Evolutionary conservation across 2,113 vertebrate species (phyloP).

Genomic region (Tursiops truncatus): DNA sequence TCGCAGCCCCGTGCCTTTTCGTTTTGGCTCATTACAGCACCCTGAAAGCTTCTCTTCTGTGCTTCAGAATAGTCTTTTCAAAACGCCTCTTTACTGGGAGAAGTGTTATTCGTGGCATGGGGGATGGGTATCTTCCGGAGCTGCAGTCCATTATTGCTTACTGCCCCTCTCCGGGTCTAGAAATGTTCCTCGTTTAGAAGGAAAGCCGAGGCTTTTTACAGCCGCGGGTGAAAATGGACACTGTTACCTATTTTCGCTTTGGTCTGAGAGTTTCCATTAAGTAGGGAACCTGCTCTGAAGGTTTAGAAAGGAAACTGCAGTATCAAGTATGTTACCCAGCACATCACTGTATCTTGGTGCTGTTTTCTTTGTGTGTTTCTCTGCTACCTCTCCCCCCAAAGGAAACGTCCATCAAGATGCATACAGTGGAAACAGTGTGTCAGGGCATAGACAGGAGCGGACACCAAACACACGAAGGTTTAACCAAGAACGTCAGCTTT

Average conservation of each 20-base stretch:
- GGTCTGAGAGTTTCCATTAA: background rate
- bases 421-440: fast-evolving
- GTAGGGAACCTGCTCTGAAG: background rate
- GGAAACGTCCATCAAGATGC: background rate
- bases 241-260: fast-evolving
- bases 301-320: background rate
- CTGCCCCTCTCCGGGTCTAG: background rate
- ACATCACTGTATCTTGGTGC: fast-evolving
- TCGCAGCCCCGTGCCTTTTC: conserved; percentile 66
- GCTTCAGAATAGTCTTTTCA: conserved; percentile 52
- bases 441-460: no score
- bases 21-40: conserved; percentile 60
- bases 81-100: conserved; percentile 58
- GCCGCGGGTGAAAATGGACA: background rate
- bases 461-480: no score
- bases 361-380: background rate
- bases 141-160: background rate
- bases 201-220: background rate
- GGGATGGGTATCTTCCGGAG: background rate
- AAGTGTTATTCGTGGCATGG: background rate
- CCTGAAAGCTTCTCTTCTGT: conserved; percentile 25
- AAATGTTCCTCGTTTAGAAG: background rate
- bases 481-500: no score
- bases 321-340: fast-evolving
- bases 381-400: background rate